These are phyloP conservation scores for Diarsia rubi DNA, from an alignment of 2,888 invertebrate species.

Conservation along the genomic window DNA sequence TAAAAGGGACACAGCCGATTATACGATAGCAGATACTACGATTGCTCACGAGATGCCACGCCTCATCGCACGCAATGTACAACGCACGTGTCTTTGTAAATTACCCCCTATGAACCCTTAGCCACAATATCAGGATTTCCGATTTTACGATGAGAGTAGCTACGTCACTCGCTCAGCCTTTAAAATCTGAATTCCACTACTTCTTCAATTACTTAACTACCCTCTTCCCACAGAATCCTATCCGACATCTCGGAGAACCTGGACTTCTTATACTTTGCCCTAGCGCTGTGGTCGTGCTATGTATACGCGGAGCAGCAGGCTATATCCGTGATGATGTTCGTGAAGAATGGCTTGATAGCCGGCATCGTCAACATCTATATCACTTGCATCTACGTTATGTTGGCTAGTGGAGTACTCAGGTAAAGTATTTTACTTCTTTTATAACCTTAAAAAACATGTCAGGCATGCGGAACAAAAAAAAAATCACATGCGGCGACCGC, in stretches of 20 bases:
- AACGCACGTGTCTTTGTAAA: too few relatives aligned
- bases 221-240: slow-evolving; percentile 85
- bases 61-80: too few relatives aligned
- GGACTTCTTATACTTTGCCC: slow-evolving; percentile 93
- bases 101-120: too few relatives aligned
- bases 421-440: slow-evolving; percentile 71
- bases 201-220: neutral
- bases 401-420: slow-evolving; percentile 95
- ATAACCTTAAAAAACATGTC: neutral
- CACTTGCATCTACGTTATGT: slow-evolving; percentile 92
- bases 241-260: slow-evolving; percentile 89
- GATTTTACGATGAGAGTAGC: neutral
- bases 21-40: too few relatives aligned
- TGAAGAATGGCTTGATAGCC: slow-evolving; percentile 94
- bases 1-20: too few relatives aligned
- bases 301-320: slow-evolving; percentile 96
- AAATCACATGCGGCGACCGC: neutral
- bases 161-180: neutral
- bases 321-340: slow-evolving; percentile 95
- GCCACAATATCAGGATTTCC: neutral
- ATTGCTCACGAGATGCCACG: too few relatives aligned
- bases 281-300: slow-evolving; percentile 96
- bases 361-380: slow-evolving; percentile 95
- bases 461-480: neutral
- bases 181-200: neutral